phyloP scores from a whole-genome alignment of 1,140 invertebrate species.

The Heliconius himera region DNA sequence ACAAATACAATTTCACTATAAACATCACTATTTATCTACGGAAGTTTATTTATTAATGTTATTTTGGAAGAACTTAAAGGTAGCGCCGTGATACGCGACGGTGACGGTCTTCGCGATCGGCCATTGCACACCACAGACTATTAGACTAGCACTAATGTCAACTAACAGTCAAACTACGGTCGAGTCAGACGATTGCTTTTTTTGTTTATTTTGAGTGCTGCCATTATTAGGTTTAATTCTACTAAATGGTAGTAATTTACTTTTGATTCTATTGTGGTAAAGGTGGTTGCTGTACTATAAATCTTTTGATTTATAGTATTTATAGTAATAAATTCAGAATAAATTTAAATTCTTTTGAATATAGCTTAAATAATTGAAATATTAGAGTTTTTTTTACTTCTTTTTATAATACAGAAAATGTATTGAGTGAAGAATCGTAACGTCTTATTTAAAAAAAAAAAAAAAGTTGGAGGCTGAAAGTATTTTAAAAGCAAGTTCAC shows the following conservation, averaged over 20 bases:
- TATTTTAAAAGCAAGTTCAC: too few species aligned
- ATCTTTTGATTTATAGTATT: too few species aligned
- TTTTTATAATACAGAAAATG: too few species aligned
- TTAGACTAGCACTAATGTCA: constrained; percentile 30
- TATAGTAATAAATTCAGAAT: background rate
- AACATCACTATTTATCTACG: constrained; percentile 43
- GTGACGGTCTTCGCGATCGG: constrained; percentile 49
- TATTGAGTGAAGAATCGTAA: too few species aligned
- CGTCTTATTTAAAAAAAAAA: too few species aligned
- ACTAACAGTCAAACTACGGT: constrained; percentile 25
- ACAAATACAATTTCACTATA: constrained; percentile 49
- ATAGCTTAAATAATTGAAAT: too few species aligned
- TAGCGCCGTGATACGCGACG: constrained; percentile 44
- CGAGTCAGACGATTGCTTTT: constrained; percentile 31
- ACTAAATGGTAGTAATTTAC: constrained; percentile 4
- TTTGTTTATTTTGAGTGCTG: constrained; percentile 21
- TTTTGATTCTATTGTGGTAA: too few species aligned
- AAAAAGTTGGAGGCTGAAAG: too few species aligned
- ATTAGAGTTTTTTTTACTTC: too few species aligned
- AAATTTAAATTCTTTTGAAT: background rate
- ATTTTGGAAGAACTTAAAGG: constrained; percentile 50
- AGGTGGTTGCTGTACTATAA: too few species aligned
- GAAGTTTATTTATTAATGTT: constrained; percentile 38
- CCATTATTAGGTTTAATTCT: constrained; percentile 14
- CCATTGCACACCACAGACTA: constrained; percentile 57